Conservation (phyloP, 53 echinoderm and acorn worm genomes). For the Echinarachnius parma region DNA sequence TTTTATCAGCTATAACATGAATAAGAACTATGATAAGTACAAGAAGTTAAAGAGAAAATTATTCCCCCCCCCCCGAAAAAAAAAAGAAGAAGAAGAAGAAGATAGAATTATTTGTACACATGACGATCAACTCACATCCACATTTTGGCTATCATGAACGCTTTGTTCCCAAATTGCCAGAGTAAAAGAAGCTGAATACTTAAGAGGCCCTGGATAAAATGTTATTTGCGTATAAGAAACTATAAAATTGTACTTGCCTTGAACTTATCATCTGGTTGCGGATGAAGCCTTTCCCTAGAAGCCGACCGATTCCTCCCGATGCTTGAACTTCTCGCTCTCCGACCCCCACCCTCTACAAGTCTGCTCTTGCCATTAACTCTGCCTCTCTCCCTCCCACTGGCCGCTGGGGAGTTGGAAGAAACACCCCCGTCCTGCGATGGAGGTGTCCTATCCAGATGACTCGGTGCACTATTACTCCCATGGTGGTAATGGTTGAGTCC, state of each 20-base stretch:
- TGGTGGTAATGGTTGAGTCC: constrained; percentile 41
- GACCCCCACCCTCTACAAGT: background rate
- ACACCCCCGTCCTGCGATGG: constrained; percentile 4
- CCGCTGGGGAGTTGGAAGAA: background rate
- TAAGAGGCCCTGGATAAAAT: no score
- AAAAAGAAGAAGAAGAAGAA: no score
- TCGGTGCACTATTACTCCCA: constrained; percentile 48
- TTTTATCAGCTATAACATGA: no score
- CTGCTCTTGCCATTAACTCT: constrained; percentile 13
- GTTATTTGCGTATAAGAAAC: no score
- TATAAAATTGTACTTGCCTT: background rate
- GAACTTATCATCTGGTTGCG: background rate
- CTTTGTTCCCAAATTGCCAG: no score
- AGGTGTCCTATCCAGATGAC: background rate
- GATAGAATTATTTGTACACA: no score
- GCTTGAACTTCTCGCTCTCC: constrained; percentile 61
- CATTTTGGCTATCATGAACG: no score
- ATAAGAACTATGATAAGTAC: no score
- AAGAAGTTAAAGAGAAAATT: no score
- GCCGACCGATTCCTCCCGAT: constrained; percentile 41
- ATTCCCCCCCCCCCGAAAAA: no score
- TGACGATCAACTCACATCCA: no score
- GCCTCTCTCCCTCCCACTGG: constrained; percentile 7
- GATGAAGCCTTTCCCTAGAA: constrained; percentile 43
- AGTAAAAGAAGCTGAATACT: no score